Evolutionary conservation across 2,888 invertebrate genomes (phyloP), one percentile per base, ranked within the genome.

Genomic region (Brassicogethes aeneus): DNA sequence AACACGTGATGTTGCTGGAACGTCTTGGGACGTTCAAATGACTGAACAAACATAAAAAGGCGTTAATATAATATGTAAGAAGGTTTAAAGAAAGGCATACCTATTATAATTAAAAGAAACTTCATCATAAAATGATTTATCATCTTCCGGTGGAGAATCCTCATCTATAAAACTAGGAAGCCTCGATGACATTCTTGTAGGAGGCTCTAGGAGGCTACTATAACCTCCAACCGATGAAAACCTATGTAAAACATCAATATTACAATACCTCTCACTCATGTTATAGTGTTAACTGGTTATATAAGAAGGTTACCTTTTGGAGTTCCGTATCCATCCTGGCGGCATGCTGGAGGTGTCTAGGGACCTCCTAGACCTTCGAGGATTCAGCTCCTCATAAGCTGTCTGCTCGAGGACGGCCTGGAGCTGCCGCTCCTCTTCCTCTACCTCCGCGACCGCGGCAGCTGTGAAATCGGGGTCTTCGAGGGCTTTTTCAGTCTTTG

Each of bases 391-490:
- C 40, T 74, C 72, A 59, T 72, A 72, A n/a, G 72, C 74, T 40
- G 76, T 79, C 50, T 81, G 84, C 55, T 85, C 85, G 49, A 85
- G 68, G 16, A 84, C 85, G 40, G 83, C 82, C 36, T 79, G 82
- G 32, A 85, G 69, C 52, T 85, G 82, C 5, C 82, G 74, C 42
- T 61, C 59, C 59, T 86, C 85, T 61, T 84, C 84, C 41, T 83
- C 86, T 2, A 83, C 85, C 47, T 85, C 86, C 0, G 83, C 84
- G 37, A 85, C 74, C 7, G 73, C 74, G 1, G 75, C 76, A 36
- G 84, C 85, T 15, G 85, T 86, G 64, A 88, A 71, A 63, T 84
- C 82, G 23, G 88, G 87, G 68, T 89, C 86, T 64, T 82, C 81
- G 46, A 83, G 65, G 37, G 82, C 82, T 60, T 80, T 81, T 45